Evolutionary conservation across 1,140 invertebrate species (phyloP), one percentile per base, ranked within the genome.

Genomic region (Apis cerana): DNA sequence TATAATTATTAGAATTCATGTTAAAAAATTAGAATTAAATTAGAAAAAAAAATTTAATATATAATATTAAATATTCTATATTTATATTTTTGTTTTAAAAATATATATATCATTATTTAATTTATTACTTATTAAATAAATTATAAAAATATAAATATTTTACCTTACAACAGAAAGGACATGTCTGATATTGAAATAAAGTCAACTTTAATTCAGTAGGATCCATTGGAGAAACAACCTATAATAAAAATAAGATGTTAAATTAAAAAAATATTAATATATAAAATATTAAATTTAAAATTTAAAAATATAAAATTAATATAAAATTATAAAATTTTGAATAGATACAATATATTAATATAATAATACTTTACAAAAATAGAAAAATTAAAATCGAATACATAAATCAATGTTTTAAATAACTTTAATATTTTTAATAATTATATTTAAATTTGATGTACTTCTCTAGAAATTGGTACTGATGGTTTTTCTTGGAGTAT

Each of bases 101-200:
- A 43, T 67, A 43, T 12, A 12, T 27, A 43, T 4, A 56, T 23
- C 56, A 59, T 59, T n/a, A 13, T 82, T 43, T 17, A 76, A 48
- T 75, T 68, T 9, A 33, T 10, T 68, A 48, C 0, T 75, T 56
- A 56, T 48, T n/a, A 83, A 23, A 50, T 23, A 69, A 48, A 50
- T 52, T 59, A 68, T 68, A 75, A 48, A 75, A 33, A 70, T 61
- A 59, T 61, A 8, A 54, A 81, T 64, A 23, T 56, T 70, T 86
- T 88, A 94, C 98, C 95, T 99, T 99, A 91, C 98, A 99, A 93
- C 99, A 99, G 94, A 99, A 99, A 54, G 99, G 99, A 94, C 99
- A 99, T 7, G 98, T 99, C 90, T 99, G 97, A 93, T 99, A 99
- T 95, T 99, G 99, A 92, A 97, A 99, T 43, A 99, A 94, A 1